phyloP scores from a whole-genome alignment of 1,140 invertebrate species.

The Aphidius ervi region DNA sequence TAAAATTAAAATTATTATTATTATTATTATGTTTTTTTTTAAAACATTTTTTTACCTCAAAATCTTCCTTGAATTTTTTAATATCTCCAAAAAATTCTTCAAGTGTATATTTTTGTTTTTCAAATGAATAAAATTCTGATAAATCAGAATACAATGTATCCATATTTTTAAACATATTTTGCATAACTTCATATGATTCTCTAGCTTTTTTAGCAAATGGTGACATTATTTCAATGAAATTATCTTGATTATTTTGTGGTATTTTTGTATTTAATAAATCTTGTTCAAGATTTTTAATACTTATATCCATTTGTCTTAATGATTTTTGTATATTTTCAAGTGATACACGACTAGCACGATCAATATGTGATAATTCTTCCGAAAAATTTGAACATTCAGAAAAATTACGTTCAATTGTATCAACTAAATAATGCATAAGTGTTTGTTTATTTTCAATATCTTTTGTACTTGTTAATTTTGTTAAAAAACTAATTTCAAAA shows the following conservation, averaged over 20 bases:
- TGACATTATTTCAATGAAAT: slow-evolving; percentile 81
- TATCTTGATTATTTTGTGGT: slow-evolving; percentile 74
- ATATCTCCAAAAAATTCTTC: slow-evolving; percentile 96
- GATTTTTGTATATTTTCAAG: slow-evolving; percentile 82
- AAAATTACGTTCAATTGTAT: slow-evolving; percentile 84
- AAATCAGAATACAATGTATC: slow-evolving; percentile 78
- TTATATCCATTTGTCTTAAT: slow-evolving; percentile 80
- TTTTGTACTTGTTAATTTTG: slow-evolving; percentile 93
- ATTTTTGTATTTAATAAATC: slow-evolving; percentile 79
- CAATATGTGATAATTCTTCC: slow-evolving; percentile 85
- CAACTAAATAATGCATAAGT: slow-evolving; percentile 87
- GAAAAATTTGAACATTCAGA: slow-evolving; percentile 78
- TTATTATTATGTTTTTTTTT: not conserved
- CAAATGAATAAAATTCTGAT: slow-evolving; percentile 90
- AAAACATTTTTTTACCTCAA: slow-evolving; percentile 59
- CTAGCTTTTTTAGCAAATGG: slow-evolving; percentile 75
- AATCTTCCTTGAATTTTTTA: slow-evolving; percentile 92
- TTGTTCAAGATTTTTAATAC: slow-evolving; percentile 80
- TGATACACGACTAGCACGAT: slow-evolving; percentile 77
- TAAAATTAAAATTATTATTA: not conserved
- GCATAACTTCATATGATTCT: slow-evolving; percentile 80
- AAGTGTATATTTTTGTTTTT: slow-evolving; percentile 87
- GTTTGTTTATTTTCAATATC: slow-evolving; percentile 90
- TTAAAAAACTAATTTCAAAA: slow-evolving; percentile 94
- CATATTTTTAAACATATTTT: slow-evolving; percentile 94